phyloP scores from a whole-genome alignment of 2,797 vertebrate species.

The Pangasius larnaudii region DNA sequence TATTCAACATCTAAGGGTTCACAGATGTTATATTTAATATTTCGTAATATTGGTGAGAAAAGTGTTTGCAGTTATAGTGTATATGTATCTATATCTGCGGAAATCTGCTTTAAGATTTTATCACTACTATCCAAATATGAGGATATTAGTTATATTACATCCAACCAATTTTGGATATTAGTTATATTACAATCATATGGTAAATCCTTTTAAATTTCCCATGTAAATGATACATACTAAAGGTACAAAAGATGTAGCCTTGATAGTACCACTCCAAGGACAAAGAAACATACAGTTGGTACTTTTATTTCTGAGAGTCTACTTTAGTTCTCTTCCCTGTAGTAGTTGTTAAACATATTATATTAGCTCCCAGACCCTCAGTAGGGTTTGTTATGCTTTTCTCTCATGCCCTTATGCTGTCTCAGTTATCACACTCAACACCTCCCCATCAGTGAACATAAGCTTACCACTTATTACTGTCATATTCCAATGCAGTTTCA shows the following conservation, averaged over 20 bases:
- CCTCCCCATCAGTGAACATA: constrained; percentile 80
- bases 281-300: background rate
- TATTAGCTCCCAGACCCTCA: constrained; percentile 41
- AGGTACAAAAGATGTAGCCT: background rate
- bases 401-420: constrained; percentile 49
- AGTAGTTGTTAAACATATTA: background rate
- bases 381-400: constrained; percentile 63
- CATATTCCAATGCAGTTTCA: constrained; percentile 76
- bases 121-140: background rate
- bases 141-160: background rate
- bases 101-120: background rate
- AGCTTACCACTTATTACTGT: constrained; percentile 74
- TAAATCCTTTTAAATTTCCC: background rate
- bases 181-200: background rate
- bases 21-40: background rate
- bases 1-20: background rate
- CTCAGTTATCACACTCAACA: constrained; percentile 74
- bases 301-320: background rate
- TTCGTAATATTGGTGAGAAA: background rate
- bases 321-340: background rate
- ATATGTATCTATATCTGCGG: background rate
- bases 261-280: background rate
- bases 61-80: background rate
- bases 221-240: background rate
- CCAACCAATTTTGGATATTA: background rate